Evolutionary conservation across 2,888 invertebrate species (phyloP), one percentile per base, ranked within the genome.

Genomic region (Prosopocoilus inquinatus): DNA sequence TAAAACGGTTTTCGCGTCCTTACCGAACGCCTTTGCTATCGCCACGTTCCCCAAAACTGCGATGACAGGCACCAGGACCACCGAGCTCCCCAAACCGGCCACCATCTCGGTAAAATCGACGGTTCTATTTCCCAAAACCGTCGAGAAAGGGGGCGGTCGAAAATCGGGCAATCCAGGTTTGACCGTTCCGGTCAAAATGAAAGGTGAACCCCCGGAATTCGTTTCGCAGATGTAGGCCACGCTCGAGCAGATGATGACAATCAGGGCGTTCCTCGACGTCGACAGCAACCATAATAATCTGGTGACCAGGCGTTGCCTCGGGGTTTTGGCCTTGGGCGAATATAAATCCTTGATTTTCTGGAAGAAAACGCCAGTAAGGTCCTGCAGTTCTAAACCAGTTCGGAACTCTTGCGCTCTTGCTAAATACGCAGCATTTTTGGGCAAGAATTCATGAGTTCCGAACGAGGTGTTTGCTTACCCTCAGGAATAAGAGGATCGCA

Each of bases 31-130:
- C 77, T 96, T 96, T 3, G 94, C 95, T 62, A 96, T 96, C 8
- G 96, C 96, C 1, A 96, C 94, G 70, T 95, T 94, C 60, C 96
- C 96, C 45, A 96, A 79, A 1, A 96, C 90, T 0, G 91, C 93
- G 62, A 96, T 90, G 33, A 96, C 83, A 1, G 96, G 95, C 7
- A 96, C 88, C 49, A 96, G 81, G 28, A 91, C 79, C 59, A 96
- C 87, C 0, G 94, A 93, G 0, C 90, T 86, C 3, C 95, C 94
- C 53, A 96, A 81, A 71, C 90, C 88, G 15, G 87, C 82, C 54
- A 89, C 81, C 90, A 90, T 89, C 59, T 88, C 86, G 9, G 81
- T 69, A 64, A 90, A 87, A 7, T 75, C 76, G 11, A 86, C 78
- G 2, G 86, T 83, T 47, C 78, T 78, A 52, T 85, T 85, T 50